phyloP scores from a whole-genome alignment of 2,888 invertebrate genomes.

The Nipponacmea schrenckii region DNA sequence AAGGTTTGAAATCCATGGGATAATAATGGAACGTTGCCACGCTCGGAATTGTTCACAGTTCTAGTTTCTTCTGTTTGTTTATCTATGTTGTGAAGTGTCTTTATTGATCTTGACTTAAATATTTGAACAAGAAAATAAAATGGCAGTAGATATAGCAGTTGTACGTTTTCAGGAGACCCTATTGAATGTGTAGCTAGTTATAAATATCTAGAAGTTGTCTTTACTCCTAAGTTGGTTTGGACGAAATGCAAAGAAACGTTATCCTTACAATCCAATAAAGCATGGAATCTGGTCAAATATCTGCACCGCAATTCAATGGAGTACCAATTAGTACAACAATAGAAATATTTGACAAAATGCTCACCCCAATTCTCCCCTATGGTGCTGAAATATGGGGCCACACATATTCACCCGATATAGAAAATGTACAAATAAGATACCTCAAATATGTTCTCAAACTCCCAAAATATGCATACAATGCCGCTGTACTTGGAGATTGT shows the following conservation, averaged over 20 bases:
- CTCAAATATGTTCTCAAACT: background rate
- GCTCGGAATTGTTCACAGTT: no score
- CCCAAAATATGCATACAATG: no score
- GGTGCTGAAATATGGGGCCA: constrained; percentile 4
- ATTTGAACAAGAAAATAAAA: no score
- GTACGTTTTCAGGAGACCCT: background rate
- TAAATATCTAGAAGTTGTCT: constrained; percentile 9
- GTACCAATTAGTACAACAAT: no score
- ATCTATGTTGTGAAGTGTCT: no score
- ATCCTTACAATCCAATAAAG: constrained; percentile 16
- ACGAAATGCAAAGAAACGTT: background rate
- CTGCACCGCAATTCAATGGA: background rate
- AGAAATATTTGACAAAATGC: no score
- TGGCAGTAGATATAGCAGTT: no score
- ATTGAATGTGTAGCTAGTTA: constrained; percentile 1
- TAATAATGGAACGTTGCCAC: no score
- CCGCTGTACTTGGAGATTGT: constrained; percentile 5
- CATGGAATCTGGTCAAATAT: background rate
- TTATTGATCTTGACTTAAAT: no score
- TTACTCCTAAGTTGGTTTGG: constrained; percentile 15
- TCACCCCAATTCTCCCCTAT: no score
- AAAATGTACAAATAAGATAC: constrained; percentile 2
- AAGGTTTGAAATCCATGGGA: no score
- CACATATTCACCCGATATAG: background rate
- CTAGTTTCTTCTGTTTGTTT: no score